Base-by-base conservation (phyloP, 2,797 vertebrate genomes). In the Pseudotriccus pelzelni region DNA sequence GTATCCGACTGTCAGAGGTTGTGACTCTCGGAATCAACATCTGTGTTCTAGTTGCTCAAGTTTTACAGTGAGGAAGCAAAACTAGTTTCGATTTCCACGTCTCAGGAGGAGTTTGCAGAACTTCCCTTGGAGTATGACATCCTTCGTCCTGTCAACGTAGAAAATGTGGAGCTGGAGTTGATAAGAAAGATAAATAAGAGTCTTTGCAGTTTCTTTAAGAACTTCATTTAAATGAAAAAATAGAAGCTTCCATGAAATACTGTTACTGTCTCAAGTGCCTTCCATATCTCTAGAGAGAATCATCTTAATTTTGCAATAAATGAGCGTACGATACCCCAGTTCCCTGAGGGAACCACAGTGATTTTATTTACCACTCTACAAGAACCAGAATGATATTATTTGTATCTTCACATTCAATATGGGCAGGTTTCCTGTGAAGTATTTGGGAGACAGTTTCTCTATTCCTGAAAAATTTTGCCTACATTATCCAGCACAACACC, bases 341-440 rank as follows among this genome's bases (percentile, higher is more conserved):
- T 37, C 69, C 47, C 79, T 55, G 34, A 73, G 44, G 55, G 50
- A 85, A 83, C 22, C 80, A 73, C 50, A 82, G 9, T 56, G 50
- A 79, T 93, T 70, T 93, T 88, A 79, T 92, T 93, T 96, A 24
- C 30, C 10, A 34, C 81, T 89, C 37, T 73, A 21, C 41, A 84
- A 53, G 46, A 92, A 81, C 25, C 69, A 50, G 16, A 34, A 47
- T 77, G 62, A 85, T 89, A 79, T 56, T 89, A 76, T 87, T 92
- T 92, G n/a, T 59, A 79, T 74, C 78, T 85, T 96, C 46, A 20
- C 34, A 28, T 90, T 96, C 84, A 88, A 93, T 63, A 59, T 90
- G 87, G 87, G 91, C 92, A 91, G 11, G 53, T 84, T 88, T 84
- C 24, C 7, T 72, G 63, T 70, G 76, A 67, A 62, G 23, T 16